phyloP scores from a whole-genome alignment of 2,797 vertebrate genomes.

The Xerus rutilus region DNA sequence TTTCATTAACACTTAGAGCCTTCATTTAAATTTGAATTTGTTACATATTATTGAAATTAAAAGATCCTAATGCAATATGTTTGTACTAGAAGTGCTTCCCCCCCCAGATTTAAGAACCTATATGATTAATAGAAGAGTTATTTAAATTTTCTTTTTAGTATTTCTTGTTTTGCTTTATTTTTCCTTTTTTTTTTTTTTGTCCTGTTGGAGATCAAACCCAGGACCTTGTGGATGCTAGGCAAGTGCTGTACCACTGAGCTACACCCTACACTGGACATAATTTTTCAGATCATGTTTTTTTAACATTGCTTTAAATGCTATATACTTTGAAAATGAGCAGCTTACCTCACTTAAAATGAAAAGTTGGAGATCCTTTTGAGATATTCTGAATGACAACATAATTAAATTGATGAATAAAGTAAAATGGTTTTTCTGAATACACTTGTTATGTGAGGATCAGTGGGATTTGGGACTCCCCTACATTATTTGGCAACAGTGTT shows the following conservation, averaged over 20 bases:
- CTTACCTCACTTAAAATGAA: conserved; percentile 23
- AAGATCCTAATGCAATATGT: not conserved
- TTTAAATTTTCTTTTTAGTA: conserved; percentile 30
- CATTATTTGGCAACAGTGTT: not conserved
- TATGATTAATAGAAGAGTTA: conserved; percentile 15
- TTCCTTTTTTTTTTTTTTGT: not conserved
- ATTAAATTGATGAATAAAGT: not conserved
- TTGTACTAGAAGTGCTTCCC: not conserved
- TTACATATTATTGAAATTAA: conserved; percentile 22
- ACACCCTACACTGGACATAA: not conserved
- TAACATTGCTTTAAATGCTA: not conserved
- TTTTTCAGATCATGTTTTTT: not conserved
- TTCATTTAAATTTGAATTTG: conserved; percentile 54
- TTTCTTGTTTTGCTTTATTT: not conserved
- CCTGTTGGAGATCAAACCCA: not conserved
- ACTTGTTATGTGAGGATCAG: not conserved
- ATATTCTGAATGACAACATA: not conserved
- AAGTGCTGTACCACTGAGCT: not conserved
- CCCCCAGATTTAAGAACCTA: conserved; percentile 7
- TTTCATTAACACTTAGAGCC: conserved; percentile 23
- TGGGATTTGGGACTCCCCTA: not conserved
- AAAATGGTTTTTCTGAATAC: not conserved
- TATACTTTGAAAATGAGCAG: not conserved
- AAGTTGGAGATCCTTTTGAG: not conserved
- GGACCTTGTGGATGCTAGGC: not conserved